Evolutionary conservation across 2,888 invertebrate genomes (phyloP).

Genomic region (Notocelia uddmanniana): DNA sequence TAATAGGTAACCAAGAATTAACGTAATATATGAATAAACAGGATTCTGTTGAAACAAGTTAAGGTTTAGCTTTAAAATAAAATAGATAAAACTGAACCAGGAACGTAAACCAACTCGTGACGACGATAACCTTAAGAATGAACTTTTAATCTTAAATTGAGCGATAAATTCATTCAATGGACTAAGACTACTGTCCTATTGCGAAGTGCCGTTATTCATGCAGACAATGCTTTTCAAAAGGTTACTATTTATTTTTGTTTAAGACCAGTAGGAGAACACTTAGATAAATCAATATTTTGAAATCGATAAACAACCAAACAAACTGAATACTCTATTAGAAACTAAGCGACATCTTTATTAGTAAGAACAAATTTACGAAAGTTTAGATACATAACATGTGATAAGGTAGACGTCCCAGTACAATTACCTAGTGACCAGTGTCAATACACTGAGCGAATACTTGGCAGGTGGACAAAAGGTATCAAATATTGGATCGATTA

Average conservation of each 20-base stretch:
- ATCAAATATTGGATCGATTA: too few relatives aligned
- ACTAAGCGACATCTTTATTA: too few relatives aligned
- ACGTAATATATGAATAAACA: background rate
- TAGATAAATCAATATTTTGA: background rate
- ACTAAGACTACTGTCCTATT: conserved; percentile 36
- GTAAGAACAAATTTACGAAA: too few relatives aligned
- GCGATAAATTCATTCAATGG: conserved; percentile 43
- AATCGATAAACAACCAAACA: background rate
- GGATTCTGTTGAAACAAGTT: conserved; percentile 17
- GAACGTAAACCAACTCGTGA: conserved; percentile 41
- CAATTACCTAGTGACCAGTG: too few relatives aligned
- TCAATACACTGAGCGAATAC: too few relatives aligned
- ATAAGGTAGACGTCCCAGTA: too few relatives aligned
- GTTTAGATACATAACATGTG: too few relatives aligned
- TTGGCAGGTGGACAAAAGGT: too few relatives aligned
- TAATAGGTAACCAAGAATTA: background rate
- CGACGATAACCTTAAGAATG: conserved; percentile 43
- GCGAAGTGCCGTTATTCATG: conserved; percentile 28
- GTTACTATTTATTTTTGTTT: background rate
- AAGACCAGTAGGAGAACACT: background rate
- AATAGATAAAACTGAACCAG: conserved; percentile 37
- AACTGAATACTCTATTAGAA: too few relatives aligned
- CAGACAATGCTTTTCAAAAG: background rate
- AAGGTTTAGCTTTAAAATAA: conserved; percentile 29
- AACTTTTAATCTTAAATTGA: conserved; percentile 45